Evolutionary conservation across 2,888 invertebrate species (phyloP), one percentile per base, ranked within the genome.

Genomic region (Zaprionus lineosus): DNA sequence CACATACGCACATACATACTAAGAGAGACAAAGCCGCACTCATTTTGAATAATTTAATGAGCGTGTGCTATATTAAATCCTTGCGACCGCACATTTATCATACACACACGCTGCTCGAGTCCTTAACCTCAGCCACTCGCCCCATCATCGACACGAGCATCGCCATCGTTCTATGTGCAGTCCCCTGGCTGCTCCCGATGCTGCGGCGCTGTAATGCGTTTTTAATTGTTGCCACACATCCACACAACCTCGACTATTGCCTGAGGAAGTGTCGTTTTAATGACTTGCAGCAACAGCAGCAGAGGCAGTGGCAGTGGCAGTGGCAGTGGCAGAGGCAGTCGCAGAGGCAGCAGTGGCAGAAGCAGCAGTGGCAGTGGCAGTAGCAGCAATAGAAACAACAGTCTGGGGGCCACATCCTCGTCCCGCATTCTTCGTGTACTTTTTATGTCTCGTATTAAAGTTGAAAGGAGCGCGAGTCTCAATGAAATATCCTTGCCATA

Each of bases 31-130:
- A 21, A 36, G 9, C 14, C 52, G 8, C 18, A 31, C 8, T 57
- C 60, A 55, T 74, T 85, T 74, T 64, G 70, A 64, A 70, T 70
- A 50, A 72, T 85, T 84, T 84, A 86, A 86, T 81, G 84, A 66
- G 63, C 39, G 26, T 65, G 43, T 14, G 9, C 16, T 39, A 60
- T 75, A 75, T 71, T 79, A 85, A 82, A 64, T 74, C 56, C 61
- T 47, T 51, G 46, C 28, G 43, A 57, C 84, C 86, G 68, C 81
- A 68, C 84, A 85, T 79, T 85, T 75, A 76, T 79, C 81, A 78
- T 53, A 48, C 52, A 39, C 12, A 26, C 56, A 44, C 34, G 18
- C 11, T 41, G 29, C 26, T 6, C 6, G 11, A 12, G 19, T 28
- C 16, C 33, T 44, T 34, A 33, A 44, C 39, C 39, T 29, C 37